Percentiles rank a stretch among this genome's conserved stretches.
Conservation (phyloP, 2,113 vertebrate genomes). For the Formicarius rufipectus region DNA sequence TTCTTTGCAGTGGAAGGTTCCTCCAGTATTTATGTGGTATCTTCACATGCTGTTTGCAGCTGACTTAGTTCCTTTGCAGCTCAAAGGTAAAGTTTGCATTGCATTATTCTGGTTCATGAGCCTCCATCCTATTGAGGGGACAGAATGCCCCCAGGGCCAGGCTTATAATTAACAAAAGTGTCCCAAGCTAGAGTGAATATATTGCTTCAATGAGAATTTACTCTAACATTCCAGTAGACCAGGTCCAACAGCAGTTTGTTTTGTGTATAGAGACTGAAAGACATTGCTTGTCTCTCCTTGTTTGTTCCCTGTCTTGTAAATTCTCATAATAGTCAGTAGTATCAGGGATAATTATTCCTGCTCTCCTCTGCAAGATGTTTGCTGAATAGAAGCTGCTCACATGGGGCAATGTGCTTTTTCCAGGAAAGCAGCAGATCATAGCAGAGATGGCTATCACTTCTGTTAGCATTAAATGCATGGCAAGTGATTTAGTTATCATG, state of each 20-base stretch:
- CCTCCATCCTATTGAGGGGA: neutral
- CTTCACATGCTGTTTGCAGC: neutral
- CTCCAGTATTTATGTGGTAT: neutral
- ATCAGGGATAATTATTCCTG: neutral
- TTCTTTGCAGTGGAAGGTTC: neutral
- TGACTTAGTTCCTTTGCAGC: neutral
- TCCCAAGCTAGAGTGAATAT: neutral
- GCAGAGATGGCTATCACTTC: neutral
- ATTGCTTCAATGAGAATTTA: neutral
- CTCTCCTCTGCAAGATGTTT: neutral
- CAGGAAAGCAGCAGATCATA: neutral
- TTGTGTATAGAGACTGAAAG: neutral
- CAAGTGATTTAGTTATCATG: neutral
- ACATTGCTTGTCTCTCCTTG: neutral
- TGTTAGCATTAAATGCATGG: neutral
- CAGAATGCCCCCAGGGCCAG: neutral
- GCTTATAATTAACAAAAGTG: neutral
- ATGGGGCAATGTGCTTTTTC: neutral
- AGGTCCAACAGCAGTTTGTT: neutral
- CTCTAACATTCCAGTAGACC: neutral
- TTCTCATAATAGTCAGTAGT: neutral
- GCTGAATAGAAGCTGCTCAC: neutral
- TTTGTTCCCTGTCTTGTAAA: neutral
- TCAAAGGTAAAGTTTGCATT: neutral
- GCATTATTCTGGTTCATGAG: neutral